Evolutionary conservation across 2,888 invertebrate species (phyloP), one percentile per base, ranked within the genome.

Genomic region (Pyrochroa serraticornis): DNA sequence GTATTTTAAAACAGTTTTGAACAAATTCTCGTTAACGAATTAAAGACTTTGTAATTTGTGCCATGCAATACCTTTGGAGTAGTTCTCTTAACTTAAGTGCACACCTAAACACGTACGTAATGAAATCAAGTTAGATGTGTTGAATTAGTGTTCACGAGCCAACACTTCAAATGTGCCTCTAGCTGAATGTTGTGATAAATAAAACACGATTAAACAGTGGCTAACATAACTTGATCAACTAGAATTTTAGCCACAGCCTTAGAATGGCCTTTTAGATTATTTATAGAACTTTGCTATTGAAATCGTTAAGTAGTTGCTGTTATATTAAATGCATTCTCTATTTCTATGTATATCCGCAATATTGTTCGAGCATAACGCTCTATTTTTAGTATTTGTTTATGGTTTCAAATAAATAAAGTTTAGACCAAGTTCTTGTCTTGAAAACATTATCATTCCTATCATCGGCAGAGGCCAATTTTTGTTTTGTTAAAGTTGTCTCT

Each of bases 171-270:
- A 44, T 44, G 60, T 60, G 60, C 60, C 60, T 60, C 60, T 60
- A 60, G 60, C 60, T 60, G 48, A 59, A 52, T 55, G 55, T 55
- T 60, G 60, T 60, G 60, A 60, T 60, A 60, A 22, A 22, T 22
- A 22, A 57, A 46, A 48, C 39, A 47, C 42, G 22, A 22, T 22
- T 22, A 22, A 22, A 22, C 22, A 22, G 22, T 22, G 22, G 22
- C 22, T 22, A 22, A 22, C 22, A 22, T 22, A 22, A 22, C 34
- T 37, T 49, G 33, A 46, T 52, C 41, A 43, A 45, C 37, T 43
- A 51, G 50, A 22, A 22, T 5, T 3, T 22, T 22, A 22, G 22
- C 22, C 22, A 22, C 22, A 3, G 22, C 22, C 22, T 22, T 22
- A 22, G 22, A 13, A 53, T 34, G 41, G 53, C 53, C 46, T 53